These are phyloP conservation scores for Gymnorhina tibicen DNA, from an alignment of 2,113 vertebrate genomes.

Conservation along the genomic window DNA sequence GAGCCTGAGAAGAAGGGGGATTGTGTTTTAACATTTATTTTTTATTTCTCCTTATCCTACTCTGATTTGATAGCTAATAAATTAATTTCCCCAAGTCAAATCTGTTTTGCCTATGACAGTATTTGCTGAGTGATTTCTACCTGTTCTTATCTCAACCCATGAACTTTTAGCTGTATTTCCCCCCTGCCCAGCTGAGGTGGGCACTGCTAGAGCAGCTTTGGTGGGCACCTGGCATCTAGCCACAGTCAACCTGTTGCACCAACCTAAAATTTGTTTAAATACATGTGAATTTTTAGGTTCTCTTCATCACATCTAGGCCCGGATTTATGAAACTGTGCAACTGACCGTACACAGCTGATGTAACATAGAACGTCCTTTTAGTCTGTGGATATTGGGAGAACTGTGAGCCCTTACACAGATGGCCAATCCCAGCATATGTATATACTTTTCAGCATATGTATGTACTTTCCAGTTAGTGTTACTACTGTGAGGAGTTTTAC, in stretches of 20 bases:
- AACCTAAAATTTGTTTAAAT: background rate
- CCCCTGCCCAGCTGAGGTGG: background rate
- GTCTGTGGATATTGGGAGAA: background rate
- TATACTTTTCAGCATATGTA: background rate
- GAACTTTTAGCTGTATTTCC: background rate
- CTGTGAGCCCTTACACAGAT: background rate
- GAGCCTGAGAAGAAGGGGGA: background rate
- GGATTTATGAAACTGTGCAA: background rate
- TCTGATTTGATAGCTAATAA: background rate
- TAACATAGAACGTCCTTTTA: background rate
- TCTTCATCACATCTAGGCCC: background rate
- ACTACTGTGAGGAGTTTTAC: background rate
- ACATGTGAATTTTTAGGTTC: background rate
- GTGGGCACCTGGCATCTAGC: background rate
- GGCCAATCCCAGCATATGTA: background rate
- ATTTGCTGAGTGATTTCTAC: background rate
- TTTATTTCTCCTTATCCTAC: background rate
- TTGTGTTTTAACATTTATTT: background rate
- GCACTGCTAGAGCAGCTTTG: background rate
- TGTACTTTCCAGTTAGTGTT: background rate
- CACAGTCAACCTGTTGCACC: background rate
- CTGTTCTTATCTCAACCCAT: background rate
- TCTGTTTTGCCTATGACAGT: background rate
- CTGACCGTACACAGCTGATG: background rate
- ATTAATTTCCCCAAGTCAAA: background rate